Conservation (phyloP, 2,888 invertebrate genomes). For the Yponomeuta evonymella region DNA sequence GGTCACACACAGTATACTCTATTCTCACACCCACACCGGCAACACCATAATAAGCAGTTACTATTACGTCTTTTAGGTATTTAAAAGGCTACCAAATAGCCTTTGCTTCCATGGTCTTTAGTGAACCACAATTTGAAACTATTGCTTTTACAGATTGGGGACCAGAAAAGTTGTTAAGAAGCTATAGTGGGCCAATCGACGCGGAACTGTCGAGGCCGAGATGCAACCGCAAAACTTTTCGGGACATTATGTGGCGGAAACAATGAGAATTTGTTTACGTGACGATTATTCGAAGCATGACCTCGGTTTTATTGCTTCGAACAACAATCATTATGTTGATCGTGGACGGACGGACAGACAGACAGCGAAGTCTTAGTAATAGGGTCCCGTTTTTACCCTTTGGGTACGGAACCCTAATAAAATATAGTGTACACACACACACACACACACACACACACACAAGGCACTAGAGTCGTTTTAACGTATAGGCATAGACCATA, state of each 20-base stretch:
- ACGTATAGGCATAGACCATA: not conserved
- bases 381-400: too few relatives aligned
- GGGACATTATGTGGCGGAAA: not conserved
- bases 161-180: not conserved
- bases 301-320: too few relatives aligned
- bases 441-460: not conserved
- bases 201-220: constrained; percentile 19
- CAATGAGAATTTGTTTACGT: not conserved
- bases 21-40: not conserved
- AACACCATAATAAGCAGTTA: not conserved
- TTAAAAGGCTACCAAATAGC: not conserved
- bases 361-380: too few relatives aligned
- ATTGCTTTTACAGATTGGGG: not conserved
- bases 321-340: too few relatives aligned
- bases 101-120: not conserved
- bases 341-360: too few relatives aligned
- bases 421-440: not conserved
- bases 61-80: not conserved
- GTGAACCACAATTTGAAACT: not conserved
- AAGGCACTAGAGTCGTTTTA: not conserved
- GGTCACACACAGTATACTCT: not conserved
- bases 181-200: constrained; percentile 15
- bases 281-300: too few relatives aligned
- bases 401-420: too few relatives aligned
- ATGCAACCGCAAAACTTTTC: not conserved